These are phyloP conservation scores for Tenthredo scrophulariae DNA, from an alignment of 2,888 invertebrate genomes.

Conservation along the genomic window DNA sequence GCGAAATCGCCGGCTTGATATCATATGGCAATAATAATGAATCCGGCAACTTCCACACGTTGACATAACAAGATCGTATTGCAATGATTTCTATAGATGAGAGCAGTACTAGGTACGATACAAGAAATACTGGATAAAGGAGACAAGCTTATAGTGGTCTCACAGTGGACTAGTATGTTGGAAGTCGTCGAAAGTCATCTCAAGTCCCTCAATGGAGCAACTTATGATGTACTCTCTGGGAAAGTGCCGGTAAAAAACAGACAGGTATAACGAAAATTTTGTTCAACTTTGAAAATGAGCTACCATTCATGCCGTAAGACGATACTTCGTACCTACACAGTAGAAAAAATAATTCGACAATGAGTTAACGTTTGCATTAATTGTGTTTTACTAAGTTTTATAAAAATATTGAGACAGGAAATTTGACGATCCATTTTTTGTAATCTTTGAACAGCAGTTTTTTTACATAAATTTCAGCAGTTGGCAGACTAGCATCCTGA, in stretches of 20 bases:
- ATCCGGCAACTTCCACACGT: too few species aligned
- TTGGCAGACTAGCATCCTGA: too few species aligned
- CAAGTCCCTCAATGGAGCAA: conserved; percentile 80
- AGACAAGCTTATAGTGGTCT: conserved; percentile 92
- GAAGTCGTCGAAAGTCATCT: conserved; percentile 86
- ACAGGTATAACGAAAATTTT: conserved; percentile 81
- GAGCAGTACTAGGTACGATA: conserved; percentile 81
- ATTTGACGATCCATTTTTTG: too few species aligned
- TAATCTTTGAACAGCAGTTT: too few species aligned
- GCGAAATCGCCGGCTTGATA: too few species aligned
- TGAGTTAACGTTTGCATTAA: too few species aligned
- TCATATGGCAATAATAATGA: too few species aligned
- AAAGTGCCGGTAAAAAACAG: conserved; percentile 86
- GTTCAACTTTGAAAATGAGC: neutral
- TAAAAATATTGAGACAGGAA: too few species aligned
- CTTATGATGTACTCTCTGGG: conserved; percentile 84
- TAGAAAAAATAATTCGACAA: too few species aligned
- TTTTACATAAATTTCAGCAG: too few species aligned
- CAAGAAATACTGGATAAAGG: conserved; percentile 76
- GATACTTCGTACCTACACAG: neutral
- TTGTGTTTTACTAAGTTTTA: too few species aligned
- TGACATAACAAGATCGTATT: neutral
- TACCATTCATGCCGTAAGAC: neutral
- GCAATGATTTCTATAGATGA: conserved; percentile 76
- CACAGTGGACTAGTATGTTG: conserved; percentile 95